Evolutionary conservation across 2,888 invertebrate species (phyloP).

Genomic region (Mantis religiosa): DNA sequence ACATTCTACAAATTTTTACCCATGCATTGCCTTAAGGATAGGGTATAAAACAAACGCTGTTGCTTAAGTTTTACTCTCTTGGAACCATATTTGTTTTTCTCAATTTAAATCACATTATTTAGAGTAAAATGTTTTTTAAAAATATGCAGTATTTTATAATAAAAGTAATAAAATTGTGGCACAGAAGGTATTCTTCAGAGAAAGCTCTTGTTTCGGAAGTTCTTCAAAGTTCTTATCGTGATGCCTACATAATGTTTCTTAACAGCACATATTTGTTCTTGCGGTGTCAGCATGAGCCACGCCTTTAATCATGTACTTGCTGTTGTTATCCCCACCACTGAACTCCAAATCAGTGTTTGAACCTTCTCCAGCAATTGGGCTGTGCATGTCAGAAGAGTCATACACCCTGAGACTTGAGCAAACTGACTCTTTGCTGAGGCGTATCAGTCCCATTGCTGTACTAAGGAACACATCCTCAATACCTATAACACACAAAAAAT

Average conservation of each 20-base stretch:
- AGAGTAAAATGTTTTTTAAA: too few relatives aligned
- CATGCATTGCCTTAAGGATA: too few relatives aligned
- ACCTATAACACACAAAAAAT: constrained; percentile 43
- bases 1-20: too few relatives aligned
- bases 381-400: constrained; percentile 49
- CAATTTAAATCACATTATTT: too few relatives aligned
- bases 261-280: neutral
- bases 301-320: neutral
- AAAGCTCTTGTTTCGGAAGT: neutral
- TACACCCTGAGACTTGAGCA: constrained; percentile 51
- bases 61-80: too few relatives aligned
- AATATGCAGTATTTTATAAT: too few relatives aligned
- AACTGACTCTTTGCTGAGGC: constrained; percentile 40
- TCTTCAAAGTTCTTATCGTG: neutral
- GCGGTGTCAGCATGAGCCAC: neutral
- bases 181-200: neutral
- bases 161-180: too few relatives aligned
- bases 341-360: neutral
- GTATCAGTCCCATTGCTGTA: constrained; percentile 60
- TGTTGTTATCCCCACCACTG: neutral
- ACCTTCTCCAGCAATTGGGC: neutral
- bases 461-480: constrained; percentile 69
- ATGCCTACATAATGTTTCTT: neutral
- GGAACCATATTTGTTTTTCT: too few relatives aligned
- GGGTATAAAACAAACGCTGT: too few relatives aligned